A percentile compares a stretch with the other conserved stretches of the same genome.
Evolutionary conservation across 2,888 invertebrate genomes (phyloP).

Genomic region (Eupithecia abbreviata): DNA sequence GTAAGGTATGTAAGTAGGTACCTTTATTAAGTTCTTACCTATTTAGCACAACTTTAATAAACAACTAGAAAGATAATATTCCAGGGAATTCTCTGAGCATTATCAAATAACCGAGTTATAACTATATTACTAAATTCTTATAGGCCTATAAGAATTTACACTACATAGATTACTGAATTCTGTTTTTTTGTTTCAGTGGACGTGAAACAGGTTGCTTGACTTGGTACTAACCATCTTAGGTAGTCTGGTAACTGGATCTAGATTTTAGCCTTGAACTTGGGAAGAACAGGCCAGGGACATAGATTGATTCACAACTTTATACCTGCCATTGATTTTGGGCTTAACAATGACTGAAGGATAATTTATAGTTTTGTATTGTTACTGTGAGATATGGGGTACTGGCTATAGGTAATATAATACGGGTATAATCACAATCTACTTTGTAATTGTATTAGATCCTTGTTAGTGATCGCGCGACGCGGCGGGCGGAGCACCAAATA

Average conservation of each 20-base stretch:
- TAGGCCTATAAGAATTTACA: too few species aligned
- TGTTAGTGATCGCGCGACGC: too few species aligned
- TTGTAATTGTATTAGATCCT: too few species aligned
- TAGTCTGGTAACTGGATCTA: not conserved
- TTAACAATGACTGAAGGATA: not conserved
- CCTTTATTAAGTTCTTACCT: not conserved
- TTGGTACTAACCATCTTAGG: not conserved
- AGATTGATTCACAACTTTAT: not conserved
- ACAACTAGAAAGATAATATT: not conserved
- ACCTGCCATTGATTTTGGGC: not conserved
- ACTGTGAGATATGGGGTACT: too few species aligned
- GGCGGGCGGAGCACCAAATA: too few species aligned
- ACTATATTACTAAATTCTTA: too few species aligned
- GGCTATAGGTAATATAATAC: too few species aligned
- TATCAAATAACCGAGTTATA: not conserved
- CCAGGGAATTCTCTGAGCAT: not conserved
- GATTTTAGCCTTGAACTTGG: slow-evolving; percentile 14
- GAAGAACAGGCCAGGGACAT: not conserved
- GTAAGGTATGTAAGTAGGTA: not conserved
- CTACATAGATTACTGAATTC: too few species aligned
- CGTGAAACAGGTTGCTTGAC: not conserved
- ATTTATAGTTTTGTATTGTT: not conserved
- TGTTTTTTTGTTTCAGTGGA: too few species aligned
- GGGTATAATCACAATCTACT: too few species aligned
- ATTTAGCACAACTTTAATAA: not conserved